Evolutionary conservation across 1,140 invertebrate species (phyloP).

Genomic region (Danaus melanippus): DNA sequence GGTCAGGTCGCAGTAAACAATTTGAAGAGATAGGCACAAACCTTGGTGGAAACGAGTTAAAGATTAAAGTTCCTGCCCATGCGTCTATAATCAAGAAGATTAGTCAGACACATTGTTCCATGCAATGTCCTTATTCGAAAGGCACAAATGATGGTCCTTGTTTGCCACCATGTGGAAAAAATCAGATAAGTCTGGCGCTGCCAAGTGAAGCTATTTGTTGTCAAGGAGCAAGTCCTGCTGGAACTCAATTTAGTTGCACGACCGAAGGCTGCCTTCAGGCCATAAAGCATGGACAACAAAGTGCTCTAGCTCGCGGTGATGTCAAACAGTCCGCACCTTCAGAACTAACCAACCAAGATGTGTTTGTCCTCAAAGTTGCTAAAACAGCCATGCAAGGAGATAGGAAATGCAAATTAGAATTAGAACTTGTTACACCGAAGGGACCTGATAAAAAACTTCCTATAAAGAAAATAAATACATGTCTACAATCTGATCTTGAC

Average conservation of each 20-base stretch:
- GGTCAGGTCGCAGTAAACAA: slow-evolving; percentile 60
- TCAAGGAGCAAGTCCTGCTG: slow-evolving; percentile 36
- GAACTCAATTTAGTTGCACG: slow-evolving; percentile 58
- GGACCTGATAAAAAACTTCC: slow-evolving; percentile 47
- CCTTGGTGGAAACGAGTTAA: slow-evolving; percentile 56
- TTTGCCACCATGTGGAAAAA: slow-evolving; percentile 54
- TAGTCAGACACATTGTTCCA: slow-evolving; percentile 56
- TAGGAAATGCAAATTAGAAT: slow-evolving; percentile 55
- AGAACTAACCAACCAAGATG: slow-evolving; percentile 40
- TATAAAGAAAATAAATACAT: slow-evolving; percentile 39
- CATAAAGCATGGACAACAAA: slow-evolving; percentile 43
- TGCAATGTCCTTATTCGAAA: slow-evolving; percentile 51
- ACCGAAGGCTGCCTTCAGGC: slow-evolving; percentile 55
- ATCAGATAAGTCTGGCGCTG: slow-evolving; percentile 54
- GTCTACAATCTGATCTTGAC: slow-evolving; percentile 50
- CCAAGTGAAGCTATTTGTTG: slow-evolving; percentile 51
- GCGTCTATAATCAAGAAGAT: slow-evolving; percentile 62
- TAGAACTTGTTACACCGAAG: slow-evolving; percentile 58
- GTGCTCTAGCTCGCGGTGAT: slow-evolving; percentile 39
- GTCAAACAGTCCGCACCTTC: slow-evolving; percentile 17
- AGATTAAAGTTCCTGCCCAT: slow-evolving; percentile 58
- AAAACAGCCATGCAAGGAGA: slow-evolving; percentile 60
- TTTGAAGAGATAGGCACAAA: slow-evolving; percentile 61
- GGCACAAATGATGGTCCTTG: slow-evolving; percentile 34
- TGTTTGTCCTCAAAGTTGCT: slow-evolving; percentile 61